Conservation (phyloP, 2,888 invertebrate species). For the Ferdinandea cuprea region DNA sequence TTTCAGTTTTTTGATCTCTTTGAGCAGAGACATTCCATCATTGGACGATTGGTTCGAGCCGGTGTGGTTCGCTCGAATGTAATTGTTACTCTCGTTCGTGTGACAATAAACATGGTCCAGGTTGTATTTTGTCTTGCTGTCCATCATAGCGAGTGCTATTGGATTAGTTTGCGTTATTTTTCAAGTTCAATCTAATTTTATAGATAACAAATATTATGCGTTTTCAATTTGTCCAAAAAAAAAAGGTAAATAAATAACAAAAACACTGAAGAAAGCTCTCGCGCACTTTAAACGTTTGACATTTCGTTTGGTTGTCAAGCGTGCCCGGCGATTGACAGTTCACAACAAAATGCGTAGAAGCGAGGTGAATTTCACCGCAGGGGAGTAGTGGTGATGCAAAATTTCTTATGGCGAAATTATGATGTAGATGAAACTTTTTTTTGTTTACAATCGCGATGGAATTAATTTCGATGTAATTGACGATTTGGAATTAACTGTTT, state of each 20-base stretch:
- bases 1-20: slow-evolving; percentile 84
- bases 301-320: slow-evolving; percentile 55
- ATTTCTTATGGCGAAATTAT: slow-evolving; percentile 56
- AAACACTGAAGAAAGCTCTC: slow-evolving; percentile 48
- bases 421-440: slow-evolving; percentile 25
- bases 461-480: slow-evolving; percentile 18
- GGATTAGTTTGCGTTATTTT: too few relatives aligned
- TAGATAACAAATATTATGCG: slow-evolving; percentile 7
- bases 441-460: slow-evolving; percentile 65
- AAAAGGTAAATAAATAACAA: slow-evolving; percentile 65
- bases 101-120: slow-evolving; percentile 81
- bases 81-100: slow-evolving; percentile 77
- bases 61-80: slow-evolving; percentile 77
- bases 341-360: slow-evolving; percentile 69
- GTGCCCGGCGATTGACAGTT: slow-evolving; percentile 62
- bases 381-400: slow-evolving; percentile 62
- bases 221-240: not conserved
- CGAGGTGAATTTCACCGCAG: slow-evolving; percentile 58
- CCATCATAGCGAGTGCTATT: slow-evolving; percentile 68
- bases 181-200: slow-evolving; percentile 75
- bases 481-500: slow-evolving; percentile 1
- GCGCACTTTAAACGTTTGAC: slow-evolving; percentile 53
- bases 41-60: slow-evolving; percentile 51
- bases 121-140: slow-evolving; percentile 78
- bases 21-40: slow-evolving; percentile 80